Percentiles rank a stretch among this genome's conserved stretches.
Evolutionary conservation across 2,113 vertebrate species (phyloP).

Genomic region (Globicephala melas): DNA sequence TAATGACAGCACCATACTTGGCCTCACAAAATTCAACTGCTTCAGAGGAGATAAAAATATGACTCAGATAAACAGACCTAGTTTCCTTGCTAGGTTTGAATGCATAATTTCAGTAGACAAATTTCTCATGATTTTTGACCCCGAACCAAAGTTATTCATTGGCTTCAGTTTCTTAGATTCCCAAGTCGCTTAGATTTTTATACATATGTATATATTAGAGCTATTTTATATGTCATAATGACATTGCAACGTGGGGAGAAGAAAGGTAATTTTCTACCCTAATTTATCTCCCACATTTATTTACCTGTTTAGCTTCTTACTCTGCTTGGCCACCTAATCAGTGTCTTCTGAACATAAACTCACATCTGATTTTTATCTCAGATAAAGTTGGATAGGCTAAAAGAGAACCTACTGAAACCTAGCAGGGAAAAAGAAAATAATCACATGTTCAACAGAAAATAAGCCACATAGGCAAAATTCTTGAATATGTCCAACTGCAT

Average conservation of each 20-base stretch:
- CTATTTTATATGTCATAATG: background rate
- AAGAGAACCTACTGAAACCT: background rate
- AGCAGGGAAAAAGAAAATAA: background rate
- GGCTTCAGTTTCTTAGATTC: slow-evolving; percentile 11
- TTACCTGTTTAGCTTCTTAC: slow-evolving; percentile 7
- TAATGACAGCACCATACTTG: slow-evolving; percentile 55
- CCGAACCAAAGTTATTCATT: background rate
- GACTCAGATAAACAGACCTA: slow-evolving; percentile 61
- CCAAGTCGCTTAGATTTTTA: background rate
- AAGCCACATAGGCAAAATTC: slow-evolving; percentile 4
- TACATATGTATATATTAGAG: background rate
- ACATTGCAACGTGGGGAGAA: background rate
- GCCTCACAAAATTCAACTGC: slow-evolving; percentile 54
- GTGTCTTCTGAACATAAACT: background rate
- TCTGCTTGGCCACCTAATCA: background rate
- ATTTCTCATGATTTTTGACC: slow-evolving; percentile 51
- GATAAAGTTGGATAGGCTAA: background rate
- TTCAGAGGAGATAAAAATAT: slow-evolving; percentile 56
- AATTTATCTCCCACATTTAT: background rate
- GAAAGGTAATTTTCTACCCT: background rate
- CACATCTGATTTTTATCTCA: background rate
- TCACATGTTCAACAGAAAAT: slow-evolving; percentile 19
- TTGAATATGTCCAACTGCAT: background rate
- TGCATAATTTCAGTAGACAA: slow-evolving; percentile 32
- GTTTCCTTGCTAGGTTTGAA: slow-evolving; percentile 60